Evolutionary conservation across 2,888 invertebrate genomes (phyloP).

Genomic region (Yponomeuta sedellus): DNA sequence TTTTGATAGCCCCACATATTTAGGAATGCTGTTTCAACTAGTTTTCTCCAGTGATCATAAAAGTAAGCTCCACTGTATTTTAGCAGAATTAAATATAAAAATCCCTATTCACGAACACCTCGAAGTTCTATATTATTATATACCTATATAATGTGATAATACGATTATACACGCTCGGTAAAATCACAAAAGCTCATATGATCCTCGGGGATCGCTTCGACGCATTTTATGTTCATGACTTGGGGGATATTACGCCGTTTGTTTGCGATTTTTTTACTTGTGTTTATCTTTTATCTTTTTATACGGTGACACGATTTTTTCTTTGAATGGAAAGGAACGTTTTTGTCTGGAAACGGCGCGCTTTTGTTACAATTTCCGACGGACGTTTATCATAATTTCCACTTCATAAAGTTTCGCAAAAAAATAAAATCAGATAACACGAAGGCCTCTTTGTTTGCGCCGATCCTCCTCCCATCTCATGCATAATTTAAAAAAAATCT

Average conservation of each 20-base stretch:
- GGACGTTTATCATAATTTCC: neutral
- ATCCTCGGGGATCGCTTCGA: conserved; percentile 6
- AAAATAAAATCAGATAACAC: neutral
- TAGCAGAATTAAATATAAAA: neutral
- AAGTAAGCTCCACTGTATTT: neutral
- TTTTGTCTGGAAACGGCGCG: neutral
- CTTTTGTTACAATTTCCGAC: neutral
- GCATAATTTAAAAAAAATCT: neutral
- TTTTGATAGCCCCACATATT: too few species aligned
- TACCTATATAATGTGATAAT: conserved; percentile 4
- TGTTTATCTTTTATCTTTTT: conserved; percentile 10
- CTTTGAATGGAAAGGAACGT: neutral
- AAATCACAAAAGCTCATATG: conserved; percentile 12
- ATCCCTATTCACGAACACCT: neutral
- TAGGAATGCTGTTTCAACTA: neutral
- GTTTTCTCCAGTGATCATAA: neutral
- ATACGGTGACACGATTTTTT: neutral
- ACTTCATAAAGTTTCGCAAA: neutral
- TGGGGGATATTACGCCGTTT: conserved; percentile 1
- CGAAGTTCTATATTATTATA: neutral
- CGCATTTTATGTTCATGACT: conserved; percentile 12
- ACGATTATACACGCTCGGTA: conserved; percentile 12
- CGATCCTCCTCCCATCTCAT: neutral
- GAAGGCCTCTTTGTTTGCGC: neutral
- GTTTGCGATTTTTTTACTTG: conserved; percentile 6